These are phyloP conservation scores for Thymelicus sylvestris DNA, from an alignment of 2,888 invertebrate species.

Conservation along the genomic window DNA sequence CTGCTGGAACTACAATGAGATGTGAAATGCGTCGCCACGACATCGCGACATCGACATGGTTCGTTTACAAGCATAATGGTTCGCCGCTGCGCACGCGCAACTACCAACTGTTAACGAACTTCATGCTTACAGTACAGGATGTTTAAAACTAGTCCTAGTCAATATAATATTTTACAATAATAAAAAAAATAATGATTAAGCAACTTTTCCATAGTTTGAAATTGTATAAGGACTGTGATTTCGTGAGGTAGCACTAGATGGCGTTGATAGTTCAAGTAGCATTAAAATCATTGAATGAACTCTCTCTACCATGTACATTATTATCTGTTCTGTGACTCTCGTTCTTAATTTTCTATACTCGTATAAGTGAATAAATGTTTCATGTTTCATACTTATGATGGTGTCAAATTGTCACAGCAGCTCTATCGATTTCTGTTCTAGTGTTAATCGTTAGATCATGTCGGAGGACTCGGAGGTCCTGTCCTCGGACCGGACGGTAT, in stretches of 20 bases:
- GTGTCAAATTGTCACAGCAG: too few species aligned
- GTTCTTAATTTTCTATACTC: too few species aligned
- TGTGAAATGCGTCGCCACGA: constrained; percentile 30
- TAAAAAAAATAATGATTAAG: too few species aligned
- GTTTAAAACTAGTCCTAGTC: constrained; percentile 40
- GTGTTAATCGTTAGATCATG: too few species aligned
- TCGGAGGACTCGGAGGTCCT: too few species aligned
- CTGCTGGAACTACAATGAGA: constrained; percentile 57
- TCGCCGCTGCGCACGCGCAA: constrained; percentile 57
- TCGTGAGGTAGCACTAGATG: constrained; percentile 14
- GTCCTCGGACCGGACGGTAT: too few species aligned
- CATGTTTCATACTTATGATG: too few species aligned
- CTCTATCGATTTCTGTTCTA: too few species aligned
- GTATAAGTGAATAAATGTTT: not conserved
- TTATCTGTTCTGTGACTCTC: too few species aligned
- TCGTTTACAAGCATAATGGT: constrained; percentile 65
- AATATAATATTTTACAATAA: not conserved
- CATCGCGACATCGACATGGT: constrained; percentile 54
- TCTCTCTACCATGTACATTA: too few species aligned
- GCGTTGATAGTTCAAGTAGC: not conserved
- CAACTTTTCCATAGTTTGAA: too few species aligned
- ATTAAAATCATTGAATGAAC: not conserved
- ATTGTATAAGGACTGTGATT: not conserved
- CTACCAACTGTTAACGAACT: constrained; percentile 49
- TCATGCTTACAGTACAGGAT: constrained; percentile 55